Percentiles rank a stretch among this genome's conserved stretches.
Conservation (phyloP, 2,113 vertebrate genomes). For the Rhea americana region DNA sequence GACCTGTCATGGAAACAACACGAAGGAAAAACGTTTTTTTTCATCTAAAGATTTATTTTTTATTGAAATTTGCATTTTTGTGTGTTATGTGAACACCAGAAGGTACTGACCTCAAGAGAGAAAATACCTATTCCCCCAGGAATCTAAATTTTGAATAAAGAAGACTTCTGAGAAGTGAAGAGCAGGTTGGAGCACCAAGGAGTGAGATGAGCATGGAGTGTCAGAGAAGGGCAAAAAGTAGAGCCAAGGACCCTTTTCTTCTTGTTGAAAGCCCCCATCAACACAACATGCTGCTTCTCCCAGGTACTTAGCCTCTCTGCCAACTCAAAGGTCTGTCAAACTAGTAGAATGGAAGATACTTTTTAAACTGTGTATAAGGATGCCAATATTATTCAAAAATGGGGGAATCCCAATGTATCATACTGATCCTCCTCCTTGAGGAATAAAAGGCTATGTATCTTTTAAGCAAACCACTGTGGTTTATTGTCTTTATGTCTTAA, state of each 20-base stretch:
- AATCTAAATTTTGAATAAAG: not conserved
- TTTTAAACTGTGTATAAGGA: not conserved
- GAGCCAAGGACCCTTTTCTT: not conserved
- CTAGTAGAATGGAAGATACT: not conserved
- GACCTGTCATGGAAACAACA: not conserved
- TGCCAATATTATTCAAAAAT: not conserved
- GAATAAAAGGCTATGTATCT: not conserved
- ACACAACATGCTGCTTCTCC: not conserved
- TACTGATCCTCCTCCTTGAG: not conserved
- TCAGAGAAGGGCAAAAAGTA: not conserved
- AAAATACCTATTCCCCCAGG: not conserved
- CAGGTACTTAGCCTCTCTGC: not conserved
- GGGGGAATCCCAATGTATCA: not conserved
- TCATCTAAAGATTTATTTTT: not conserved
- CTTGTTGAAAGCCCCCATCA: not conserved
- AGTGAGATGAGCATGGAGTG: not conserved
- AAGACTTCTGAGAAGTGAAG: not conserved
- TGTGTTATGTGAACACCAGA: not conserved
- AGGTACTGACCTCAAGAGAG: not conserved
- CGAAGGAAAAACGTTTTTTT: not conserved
- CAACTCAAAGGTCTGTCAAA: not conserved
- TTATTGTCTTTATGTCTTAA: not conserved
- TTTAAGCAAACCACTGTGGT: not conserved
- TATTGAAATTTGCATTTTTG: not conserved
- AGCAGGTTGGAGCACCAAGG: not conserved